Evolutionary conservation across 2,113 vertebrate genomes (phyloP), one percentile per base, ranked within the genome.

Genomic region (Ornithorhynchus anatinus): DNA sequence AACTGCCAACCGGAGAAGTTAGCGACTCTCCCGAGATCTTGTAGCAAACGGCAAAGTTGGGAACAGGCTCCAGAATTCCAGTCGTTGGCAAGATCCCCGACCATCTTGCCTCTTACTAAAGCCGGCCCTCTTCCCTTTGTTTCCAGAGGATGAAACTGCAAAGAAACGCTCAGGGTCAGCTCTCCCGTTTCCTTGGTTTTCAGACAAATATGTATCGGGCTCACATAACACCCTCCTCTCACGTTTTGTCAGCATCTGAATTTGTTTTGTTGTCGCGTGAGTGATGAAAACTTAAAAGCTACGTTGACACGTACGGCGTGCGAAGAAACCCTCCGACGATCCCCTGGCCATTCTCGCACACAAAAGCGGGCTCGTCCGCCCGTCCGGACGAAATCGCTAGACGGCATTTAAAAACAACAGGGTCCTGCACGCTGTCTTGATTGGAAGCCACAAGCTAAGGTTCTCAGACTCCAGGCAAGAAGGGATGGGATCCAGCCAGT

Each of bases 401-500:
- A 76, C 42, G 61, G n/a, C 54, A 39, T 10, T 65, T 72, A 62
- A 27, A 59, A 80, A 59, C 81, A 79, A 43, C 25, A 84, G 35
- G 2, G 1, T 47, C 44, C 37, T 82, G 63, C 72, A 75, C 67
- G 54, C 65, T 67, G 80, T 54, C 58, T 77, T 81, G 65, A 82
- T 77, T 54, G 69, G 82, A 86, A 87, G 54, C 69, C 68, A 82
- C n/a, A 52, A 84, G 59, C 72, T 80, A 75, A 84, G 79, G 70
- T 79, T 85, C 65, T 79, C 56, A 84, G 57, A 73, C 22, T 63
- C 69, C 15, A 38, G 70, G 63, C 77, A 87, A 82, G 78, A 87
- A 77, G 39, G 65, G 5, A 84, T 84, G 71, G 54, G 69, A 88
- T 82, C 74, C 81, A 88, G 72, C 47, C 54, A 86, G 87, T 68